Evolutionary conservation across 1,140 invertebrate genomes (phyloP), one percentile per base, ranked within the genome.

Genomic region (Drosophila trapezifrons): DNA sequence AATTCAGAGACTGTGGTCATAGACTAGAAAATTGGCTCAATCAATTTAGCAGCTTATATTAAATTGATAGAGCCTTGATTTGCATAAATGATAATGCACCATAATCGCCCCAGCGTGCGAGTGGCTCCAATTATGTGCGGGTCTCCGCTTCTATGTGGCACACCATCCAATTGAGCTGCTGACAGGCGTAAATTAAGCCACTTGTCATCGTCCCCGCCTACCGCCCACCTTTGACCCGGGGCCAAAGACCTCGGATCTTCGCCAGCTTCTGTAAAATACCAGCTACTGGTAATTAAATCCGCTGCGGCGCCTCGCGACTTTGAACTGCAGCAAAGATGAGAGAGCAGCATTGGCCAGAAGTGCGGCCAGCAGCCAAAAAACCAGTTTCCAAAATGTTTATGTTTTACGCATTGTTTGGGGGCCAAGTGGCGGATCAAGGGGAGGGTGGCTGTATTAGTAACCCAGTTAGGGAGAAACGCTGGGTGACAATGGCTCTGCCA

Each of bases 241-340:
- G 78, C 78, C 78, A 85, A 85, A 86, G 82, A 85, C 82, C 82
- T 76, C 69, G 67, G 70, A 51, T 59, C 47, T 43, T 49, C 37
- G 18, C 6, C 75, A 64, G 72, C 43, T 29, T 51, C 46, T 73
- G 27, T 64, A 45, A 46, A 38, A 59, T 38, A 13, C 32, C 51
- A 54, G 51, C 51, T 54, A 18, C 52, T 63, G 43, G 45, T 46
- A 42, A 64, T 75, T 75, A 62, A 69, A 57, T 58, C 49, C 27
- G 20, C 49, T 51, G 42, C 45, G 47, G 49, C 20, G 43, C 29
- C 58, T 42, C 62, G 18, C 45, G 54, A 65, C 72, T 64, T 56
- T 54, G 43, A 73, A 58, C 52, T 59, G 71, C 76, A 63, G 15
- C 37, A 3, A 54, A 59, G 29, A 57, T 49, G 35, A 51, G 20